Base-by-base conservation (phyloP, 2,888 invertebrate genomes). In the Abrostola tripartita region DNA sequence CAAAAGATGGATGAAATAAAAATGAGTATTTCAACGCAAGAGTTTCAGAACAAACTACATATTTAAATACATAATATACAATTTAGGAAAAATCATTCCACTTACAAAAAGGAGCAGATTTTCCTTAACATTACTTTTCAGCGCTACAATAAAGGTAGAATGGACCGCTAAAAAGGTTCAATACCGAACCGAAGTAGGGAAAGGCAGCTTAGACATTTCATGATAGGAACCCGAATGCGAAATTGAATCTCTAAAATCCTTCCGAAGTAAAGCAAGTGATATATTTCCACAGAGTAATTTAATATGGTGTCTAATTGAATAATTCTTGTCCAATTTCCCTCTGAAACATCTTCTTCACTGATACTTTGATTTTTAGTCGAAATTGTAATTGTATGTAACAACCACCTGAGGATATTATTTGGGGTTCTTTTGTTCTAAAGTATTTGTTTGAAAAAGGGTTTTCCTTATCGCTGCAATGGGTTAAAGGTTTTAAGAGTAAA, bases 81-180 rank as follows among this genome's bases (percentile, higher is more conserved):
- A 61, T 54, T 55, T 50, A 52, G 38, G 42, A 61, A 62, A 35
- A 61, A 68, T 61, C 41, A 59, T 68, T 53, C 52, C 35, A 58
- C 51, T 59, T 63, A 42, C 35, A 53, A 58, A 71, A 68, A 74
- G 49, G 69, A 61, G 56, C 58, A 72, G 61, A 57, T 65, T 68
- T 53, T 44, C 52, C 53, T 58, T 58, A 53, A 68, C 47, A 58
- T 58, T 68, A 49, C 58, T 53, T 56, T 76, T 71, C 61, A 59
- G 52, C 49, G 24, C 41, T 58, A 68, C 73, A 67, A 73, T 70
- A 57, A 49, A 54, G 44, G 52, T 58, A 62, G 64, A 78, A 69
- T 59, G 68, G 65, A 52, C 57, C 65, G 72, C 69, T 63, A 68
- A 74, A 76, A 70, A 70, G 79, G 79, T 76, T 73, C 68, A 63